Evolutionary conservation across 2,888 invertebrate species (phyloP), one percentile per base, ranked within the genome.

Genomic region (Pyrrhia umbra): DNA sequence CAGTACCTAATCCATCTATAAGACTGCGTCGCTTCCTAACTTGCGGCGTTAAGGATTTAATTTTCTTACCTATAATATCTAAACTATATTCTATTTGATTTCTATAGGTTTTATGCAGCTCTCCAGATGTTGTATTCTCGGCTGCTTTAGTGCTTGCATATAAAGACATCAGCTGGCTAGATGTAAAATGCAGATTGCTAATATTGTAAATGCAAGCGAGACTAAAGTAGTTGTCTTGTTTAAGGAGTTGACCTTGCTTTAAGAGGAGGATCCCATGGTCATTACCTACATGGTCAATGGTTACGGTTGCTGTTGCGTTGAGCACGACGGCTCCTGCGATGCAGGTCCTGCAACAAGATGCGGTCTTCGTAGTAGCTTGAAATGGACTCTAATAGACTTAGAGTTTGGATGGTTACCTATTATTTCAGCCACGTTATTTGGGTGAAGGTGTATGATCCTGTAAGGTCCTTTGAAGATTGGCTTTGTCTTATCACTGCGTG

Each of bases 291-390:
- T n/a, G n/a, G n/a, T n/a, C n/a, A n/a, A n/a, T n/a, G n/a, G 10
- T 42, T 21, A 49, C 40, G 15, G 3, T 42, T 6, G 21, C 57
- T 10, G 57, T 10, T 46, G 39, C 27, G 46, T 56, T 6, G 46
- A 47, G 46, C 56, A 47, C 18, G 25, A 39, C 1, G 27, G 56
- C 39, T 47, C 39, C 46, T 39, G 46, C n/a, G n/a, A n/a, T n/a
- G n/a, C n/a, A n/a, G n/a, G n/a, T n/a, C 34, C 55, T 55, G 45
- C 4, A 45, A 56, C 55, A 46, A 56, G 25, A 37, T 56, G 55
- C 23, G 46, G 55, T n/a, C 39, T 46, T 6, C 55, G 55, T 56
- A 56, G 23, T 37, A 56, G 25, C 6, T 49, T 57, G 4, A 49
- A 57, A 6, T 57, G 57, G 1, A 57, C 57, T 1, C 47, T 40